phyloP scores from a whole-genome alignment of 2,113 vertebrate genomes.

The Cyphomyrus discorhynchus region DNA sequence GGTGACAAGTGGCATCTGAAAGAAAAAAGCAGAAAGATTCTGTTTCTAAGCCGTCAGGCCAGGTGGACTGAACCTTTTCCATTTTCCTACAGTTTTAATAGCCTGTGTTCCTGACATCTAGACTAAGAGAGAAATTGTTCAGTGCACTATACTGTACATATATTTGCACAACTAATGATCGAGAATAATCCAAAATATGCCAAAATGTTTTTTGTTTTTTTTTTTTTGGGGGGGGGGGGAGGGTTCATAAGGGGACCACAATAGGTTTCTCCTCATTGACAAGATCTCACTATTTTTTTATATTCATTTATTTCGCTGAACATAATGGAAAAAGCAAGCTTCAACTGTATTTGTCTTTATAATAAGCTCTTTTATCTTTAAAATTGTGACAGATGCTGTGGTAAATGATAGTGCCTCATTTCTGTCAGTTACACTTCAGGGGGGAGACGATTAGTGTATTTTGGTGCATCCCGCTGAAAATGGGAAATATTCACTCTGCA shows the following conservation, averaged over 20 bases:
- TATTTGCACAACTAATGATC: not conserved
- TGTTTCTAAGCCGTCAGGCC: not conserved
- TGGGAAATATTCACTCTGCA: not conserved
- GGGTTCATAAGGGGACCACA: not conserved
- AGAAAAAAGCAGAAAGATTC: not conserved
- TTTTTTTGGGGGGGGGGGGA: not conserved
- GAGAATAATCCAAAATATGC: not conserved
- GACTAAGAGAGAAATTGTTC: not conserved
- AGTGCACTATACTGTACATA: not conserved
- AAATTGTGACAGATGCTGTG: not conserved
- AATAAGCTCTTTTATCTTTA: not conserved
- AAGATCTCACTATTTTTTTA: not conserved
- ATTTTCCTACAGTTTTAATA: not conserved
- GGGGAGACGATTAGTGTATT: not conserved
- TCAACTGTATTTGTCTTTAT: not conserved
- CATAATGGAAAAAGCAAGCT: not conserved
- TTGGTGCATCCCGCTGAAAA: not conserved
- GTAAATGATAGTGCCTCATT: not conserved
- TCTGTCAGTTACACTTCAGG: not conserved
- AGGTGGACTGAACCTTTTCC: not conserved
- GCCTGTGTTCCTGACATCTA: not conserved
- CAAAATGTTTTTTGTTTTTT: not conserved
- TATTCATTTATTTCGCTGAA: not conserved
- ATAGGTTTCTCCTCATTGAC: not conserved
- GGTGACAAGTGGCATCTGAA: not conserved